Conservation (phyloP, 2,113 vertebrate species). For the Odocoileus virginianus region DNA sequence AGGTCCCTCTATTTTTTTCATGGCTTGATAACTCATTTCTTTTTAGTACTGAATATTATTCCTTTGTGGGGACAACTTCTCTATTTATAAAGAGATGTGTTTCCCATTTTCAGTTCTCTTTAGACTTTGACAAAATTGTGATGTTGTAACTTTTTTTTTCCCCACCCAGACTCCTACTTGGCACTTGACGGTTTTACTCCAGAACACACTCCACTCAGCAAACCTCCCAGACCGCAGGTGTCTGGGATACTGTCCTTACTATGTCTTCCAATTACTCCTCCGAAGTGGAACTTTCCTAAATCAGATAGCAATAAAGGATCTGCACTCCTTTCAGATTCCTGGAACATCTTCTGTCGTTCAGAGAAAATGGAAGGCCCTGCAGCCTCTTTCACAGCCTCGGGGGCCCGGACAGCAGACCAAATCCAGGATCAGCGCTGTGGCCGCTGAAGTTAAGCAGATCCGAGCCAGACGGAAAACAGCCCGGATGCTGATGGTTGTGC, state of each 20-base stretch:
- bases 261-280: neutral
- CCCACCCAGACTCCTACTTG: neutral
- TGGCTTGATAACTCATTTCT: neutral
- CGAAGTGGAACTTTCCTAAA: neutral
- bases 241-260: neutral
- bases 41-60: neutral
- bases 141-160: neutral
- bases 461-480: slow-evolving; percentile 93
- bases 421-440: slow-evolving; percentile 85
- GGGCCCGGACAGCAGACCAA: slow-evolving; percentile 82
- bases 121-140: neutral
- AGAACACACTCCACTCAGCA: neutral
- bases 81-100: neutral
- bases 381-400: slow-evolving; percentile 79
- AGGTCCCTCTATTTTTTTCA: neutral
- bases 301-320: slow-evolving; percentile 10
- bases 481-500: slow-evolving; percentile 96
- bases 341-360: slow-evolving; percentile 92
- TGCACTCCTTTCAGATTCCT: slow-evolving; percentile 86
- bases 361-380: slow-evolving; percentile 91
- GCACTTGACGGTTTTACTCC: neutral
- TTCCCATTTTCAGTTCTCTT: neutral
- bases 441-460: slow-evolving; percentile 97
- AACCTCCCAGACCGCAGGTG: too few relatives aligned
- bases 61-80: neutral